A percentile compares a stretch with the other conserved stretches of the same genome.
phyloP scores from a whole-genome alignment of 2,113 vertebrate genomes.

The Hystrix cristata region DNA sequence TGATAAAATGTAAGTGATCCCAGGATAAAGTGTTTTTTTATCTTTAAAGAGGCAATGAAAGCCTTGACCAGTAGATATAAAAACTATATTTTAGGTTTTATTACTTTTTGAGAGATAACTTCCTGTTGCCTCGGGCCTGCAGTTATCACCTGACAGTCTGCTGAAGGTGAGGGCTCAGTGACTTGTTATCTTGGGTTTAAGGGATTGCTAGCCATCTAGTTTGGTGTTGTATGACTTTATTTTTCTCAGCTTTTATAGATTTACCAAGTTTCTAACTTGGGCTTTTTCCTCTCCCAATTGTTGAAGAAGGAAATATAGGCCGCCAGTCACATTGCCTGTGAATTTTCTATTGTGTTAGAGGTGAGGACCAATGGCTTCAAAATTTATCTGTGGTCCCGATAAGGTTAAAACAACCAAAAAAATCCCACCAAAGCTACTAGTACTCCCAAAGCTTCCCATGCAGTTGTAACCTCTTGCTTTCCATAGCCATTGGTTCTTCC shows the following conservation, averaged over 20 bases:
- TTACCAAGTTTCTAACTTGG: background rate
- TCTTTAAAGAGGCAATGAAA: constrained; percentile 45
- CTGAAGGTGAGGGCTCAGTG: background rate
- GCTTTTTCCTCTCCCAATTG: constrained; percentile 48
- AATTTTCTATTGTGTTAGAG: constrained; percentile 53
- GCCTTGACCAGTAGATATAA: background rate
- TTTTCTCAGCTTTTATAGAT: background rate
- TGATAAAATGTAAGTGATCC: constrained; percentile 25
- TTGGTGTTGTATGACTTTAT: background rate
- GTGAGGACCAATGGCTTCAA: background rate
- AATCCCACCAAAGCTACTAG: background rate
- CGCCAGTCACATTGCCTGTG: background rate
- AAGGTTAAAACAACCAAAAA: background rate
- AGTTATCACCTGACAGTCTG: background rate
- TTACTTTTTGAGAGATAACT: constrained; percentile 48
- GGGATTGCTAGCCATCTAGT: background rate
- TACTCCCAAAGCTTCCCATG: background rate
- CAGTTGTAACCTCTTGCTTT: constrained; percentile 24
- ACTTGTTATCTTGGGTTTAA: constrained; percentile 5
- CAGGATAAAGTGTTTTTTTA: background rate
- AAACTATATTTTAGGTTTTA: constrained; percentile 21
- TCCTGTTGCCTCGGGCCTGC: background rate
- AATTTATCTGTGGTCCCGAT: background rate
- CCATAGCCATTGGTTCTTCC: background rate
- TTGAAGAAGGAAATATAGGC: background rate